phyloP scores from a whole-genome alignment of 2,113 vertebrate genomes.

The Oryzias curvinotus region DNA sequence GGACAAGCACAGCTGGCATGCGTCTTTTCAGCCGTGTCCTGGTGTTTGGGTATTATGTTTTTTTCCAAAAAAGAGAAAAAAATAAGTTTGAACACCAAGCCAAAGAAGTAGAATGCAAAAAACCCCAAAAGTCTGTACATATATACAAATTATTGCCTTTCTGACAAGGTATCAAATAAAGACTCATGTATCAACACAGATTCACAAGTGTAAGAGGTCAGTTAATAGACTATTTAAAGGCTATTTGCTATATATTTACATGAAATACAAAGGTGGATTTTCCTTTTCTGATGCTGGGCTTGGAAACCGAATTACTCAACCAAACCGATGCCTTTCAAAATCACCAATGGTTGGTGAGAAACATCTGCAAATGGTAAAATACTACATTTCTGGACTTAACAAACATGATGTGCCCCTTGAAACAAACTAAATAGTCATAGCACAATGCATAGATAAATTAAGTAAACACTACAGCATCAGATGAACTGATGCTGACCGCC shows the following conservation, averaged over 20 bases:
- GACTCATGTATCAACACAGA: slow-evolving; percentile 80
- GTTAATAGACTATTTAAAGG: slow-evolving; percentile 82
- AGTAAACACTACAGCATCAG: slow-evolving; percentile 88
- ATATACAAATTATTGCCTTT: slow-evolving; percentile 99
- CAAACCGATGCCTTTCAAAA: slow-evolving; percentile 13
- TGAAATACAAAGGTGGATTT: slow-evolving; percentile 54
- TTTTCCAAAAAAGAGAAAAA: slow-evolving; percentile 57
- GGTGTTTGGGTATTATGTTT: slow-evolving; percentile 80
- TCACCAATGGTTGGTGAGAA: slow-evolving; percentile 20
- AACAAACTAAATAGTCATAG: slow-evolving; percentile 81
- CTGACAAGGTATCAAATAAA: slow-evolving; percentile 89
- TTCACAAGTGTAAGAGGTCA: slow-evolving; percentile 85
- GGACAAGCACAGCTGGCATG: slow-evolving; percentile 85
- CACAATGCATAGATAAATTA: slow-evolving; percentile 94
- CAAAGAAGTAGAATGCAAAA: slow-evolving; percentile 56
- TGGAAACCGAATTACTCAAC: slow-evolving; percentile 44
- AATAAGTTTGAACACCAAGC: slow-evolving; percentile 53
- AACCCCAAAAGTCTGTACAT: slow-evolving; percentile 85
- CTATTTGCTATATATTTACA: slow-evolving; percentile 79
- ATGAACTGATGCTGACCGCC: slow-evolving; percentile 79
- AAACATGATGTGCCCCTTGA: slow-evolving; percentile 83
- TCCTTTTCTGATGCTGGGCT: slow-evolving; percentile 40
- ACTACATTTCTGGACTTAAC: slow-evolving; percentile 54
- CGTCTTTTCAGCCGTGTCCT: slow-evolving; percentile 85
- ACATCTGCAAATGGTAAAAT: slow-evolving; percentile 26